Evolutionary conservation across 2,797 vertebrate genomes (phyloP).

Genomic region (Neostethus bicornis): DNA sequence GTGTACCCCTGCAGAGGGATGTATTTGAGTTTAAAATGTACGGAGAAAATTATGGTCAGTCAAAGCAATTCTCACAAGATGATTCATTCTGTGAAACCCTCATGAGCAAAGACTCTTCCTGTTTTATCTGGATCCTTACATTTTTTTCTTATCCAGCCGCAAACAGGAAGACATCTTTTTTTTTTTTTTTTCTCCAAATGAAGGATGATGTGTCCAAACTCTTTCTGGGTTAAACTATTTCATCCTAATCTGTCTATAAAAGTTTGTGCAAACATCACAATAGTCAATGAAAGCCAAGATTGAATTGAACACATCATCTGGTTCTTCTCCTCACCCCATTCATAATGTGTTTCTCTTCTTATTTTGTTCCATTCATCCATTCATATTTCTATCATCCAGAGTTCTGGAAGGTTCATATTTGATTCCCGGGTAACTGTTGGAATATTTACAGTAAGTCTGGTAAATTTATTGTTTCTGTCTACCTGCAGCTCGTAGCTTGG

Average conservation of each 20-base stretch:
- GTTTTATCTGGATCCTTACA: slow-evolving; percentile 12
- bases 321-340: slow-evolving; percentile 14
- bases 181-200: slow-evolving; percentile 10
- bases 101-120: slow-evolving; percentile 28
- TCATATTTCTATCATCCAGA: not conserved
- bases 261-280: slow-evolving; percentile 46
- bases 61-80: slow-evolving; percentile 55
- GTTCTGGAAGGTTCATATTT: too few species aligned
- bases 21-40: slow-evolving; percentile 18
- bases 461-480: not conserved
- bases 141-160: slow-evolving; percentile 1
- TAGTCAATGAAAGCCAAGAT: slow-evolving; percentile 20
- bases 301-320: slow-evolving; percentile 14
- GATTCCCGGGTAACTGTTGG: too few species aligned
- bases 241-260: slow-evolving; percentile 43
- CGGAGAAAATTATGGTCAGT: slow-evolving; percentile 9
- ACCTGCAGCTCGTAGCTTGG: slow-evolving; percentile 85
- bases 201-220: slow-evolving; percentile 23
- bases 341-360: slow-evolving; percentile 17
- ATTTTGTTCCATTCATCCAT: slow-evolving; percentile 3
- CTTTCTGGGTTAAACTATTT: slow-evolving; percentile 8
- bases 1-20: slow-evolving; percentile 25
- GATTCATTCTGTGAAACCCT: slow-evolving; percentile 49
- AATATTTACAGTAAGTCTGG: too few species aligned
- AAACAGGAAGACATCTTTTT: slow-evolving; percentile 5